A percentile compares a stretch with the other conserved stretches of the same genome.
Evolutionary conservation across 2,113 vertebrate species (phyloP).

Genomic region (Corvus hawaiiensis): DNA sequence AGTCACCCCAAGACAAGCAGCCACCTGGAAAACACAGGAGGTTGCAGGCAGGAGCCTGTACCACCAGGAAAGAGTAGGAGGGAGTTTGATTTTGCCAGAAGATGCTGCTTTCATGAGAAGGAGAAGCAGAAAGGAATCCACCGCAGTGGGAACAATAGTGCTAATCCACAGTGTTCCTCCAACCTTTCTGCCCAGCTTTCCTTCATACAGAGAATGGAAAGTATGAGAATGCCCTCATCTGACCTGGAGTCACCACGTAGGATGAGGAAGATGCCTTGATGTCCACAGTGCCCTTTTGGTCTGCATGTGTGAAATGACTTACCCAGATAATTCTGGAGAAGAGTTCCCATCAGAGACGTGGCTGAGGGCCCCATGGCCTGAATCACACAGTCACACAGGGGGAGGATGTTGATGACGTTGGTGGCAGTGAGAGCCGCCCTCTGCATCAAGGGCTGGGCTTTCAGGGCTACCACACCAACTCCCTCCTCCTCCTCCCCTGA

Average conservation of each 20-base stretch:
- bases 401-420: rapidly evolving
- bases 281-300: background rate
- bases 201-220: background rate
- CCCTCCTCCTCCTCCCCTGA: background rate
- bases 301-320: background rate
- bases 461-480: background rate
- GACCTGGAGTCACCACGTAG: rapidly evolving
- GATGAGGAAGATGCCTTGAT: background rate
- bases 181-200: background rate
- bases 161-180: background rate
- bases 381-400: background rate
- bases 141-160: background rate
- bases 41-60: background rate
- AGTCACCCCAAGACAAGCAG: no score
- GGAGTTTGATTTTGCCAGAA: background rate
- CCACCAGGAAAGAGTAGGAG: background rate
- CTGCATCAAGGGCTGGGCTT: background rate
- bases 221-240: background rate
- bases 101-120: background rate
- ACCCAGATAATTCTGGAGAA: background rate
- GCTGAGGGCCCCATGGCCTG: background rate
- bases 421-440: rapidly evolving
- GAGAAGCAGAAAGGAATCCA: background rate
- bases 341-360: background rate
- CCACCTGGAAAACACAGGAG: background rate